Conservation (phyloP, 2,113 vertebrate genomes). For the Pluvialis apricaria region DNA sequence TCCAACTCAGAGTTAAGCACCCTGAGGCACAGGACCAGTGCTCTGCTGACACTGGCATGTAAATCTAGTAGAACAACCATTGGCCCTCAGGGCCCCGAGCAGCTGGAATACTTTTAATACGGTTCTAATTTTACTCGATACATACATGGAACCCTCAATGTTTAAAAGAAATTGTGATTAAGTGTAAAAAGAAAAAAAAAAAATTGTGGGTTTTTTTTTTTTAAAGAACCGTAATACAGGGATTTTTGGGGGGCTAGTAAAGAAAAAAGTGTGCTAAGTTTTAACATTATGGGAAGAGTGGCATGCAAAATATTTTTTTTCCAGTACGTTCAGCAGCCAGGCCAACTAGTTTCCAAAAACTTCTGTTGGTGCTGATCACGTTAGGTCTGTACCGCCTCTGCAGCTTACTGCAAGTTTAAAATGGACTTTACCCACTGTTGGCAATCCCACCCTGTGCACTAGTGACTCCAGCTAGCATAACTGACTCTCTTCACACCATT, state of each 20-base stretch:
- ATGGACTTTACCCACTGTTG: not conserved
- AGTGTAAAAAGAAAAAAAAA: not conserved
- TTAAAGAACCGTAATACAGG: not conserved
- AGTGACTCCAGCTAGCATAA: not conserved
- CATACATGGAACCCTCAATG: not conserved
- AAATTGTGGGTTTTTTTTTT: too few relatives aligned
- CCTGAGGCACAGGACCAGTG: not conserved
- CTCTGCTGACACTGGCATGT: not conserved
- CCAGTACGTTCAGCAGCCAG: not conserved
- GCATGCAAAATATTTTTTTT: not conserved
- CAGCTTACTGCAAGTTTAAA: not conserved
- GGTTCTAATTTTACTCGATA: not conserved
- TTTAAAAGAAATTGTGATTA: not conserved
- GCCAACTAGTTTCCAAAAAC: not conserved
- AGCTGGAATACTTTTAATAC: not conserved
- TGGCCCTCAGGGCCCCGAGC: not conserved
- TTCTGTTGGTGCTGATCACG: not conserved
- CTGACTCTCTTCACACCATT: not conserved
- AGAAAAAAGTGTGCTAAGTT: not conserved
- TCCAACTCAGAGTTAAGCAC: not conserved
- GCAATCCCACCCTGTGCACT: not conserved
- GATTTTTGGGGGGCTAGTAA: not conserved
- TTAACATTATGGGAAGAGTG: not conserved
- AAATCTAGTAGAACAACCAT: not conserved
- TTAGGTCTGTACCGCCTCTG: not conserved